Evolutionary conservation across 2,888 invertebrate species (phyloP).

Genomic region (Epirrhoe alternata): DNA sequence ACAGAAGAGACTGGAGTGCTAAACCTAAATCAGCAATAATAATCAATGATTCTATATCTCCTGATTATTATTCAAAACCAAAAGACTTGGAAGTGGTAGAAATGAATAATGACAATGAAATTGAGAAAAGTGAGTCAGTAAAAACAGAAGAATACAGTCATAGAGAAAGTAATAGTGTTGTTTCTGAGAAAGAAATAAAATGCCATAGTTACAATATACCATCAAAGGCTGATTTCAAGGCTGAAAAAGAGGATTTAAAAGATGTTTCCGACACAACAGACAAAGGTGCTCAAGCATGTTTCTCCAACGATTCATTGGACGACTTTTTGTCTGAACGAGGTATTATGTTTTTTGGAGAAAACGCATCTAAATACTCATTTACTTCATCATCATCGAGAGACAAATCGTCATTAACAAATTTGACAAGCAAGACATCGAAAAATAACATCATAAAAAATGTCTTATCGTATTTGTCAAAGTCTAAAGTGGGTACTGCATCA

Average conservation of each 20-base stretch:
- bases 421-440: constrained; percentile 69
- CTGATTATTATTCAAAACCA: not conserved
- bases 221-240: constrained; percentile 23
- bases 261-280: constrained; percentile 56
- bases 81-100: constrained; percentile 2
- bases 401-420: constrained; percentile 40
- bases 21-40: constrained; percentile 56
- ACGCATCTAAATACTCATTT: constrained; percentile 64
- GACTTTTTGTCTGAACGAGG: constrained; percentile 71
- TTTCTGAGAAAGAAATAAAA: constrained; percentile 65
- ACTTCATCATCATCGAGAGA: constrained; percentile 50
- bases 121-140: constrained; percentile 3
- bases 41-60: constrained; percentile 6
- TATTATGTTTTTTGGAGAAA: constrained; percentile 59
- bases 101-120: not conserved
- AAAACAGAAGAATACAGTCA: not conserved
- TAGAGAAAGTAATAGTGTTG: constrained; percentile 32
- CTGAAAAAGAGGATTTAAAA: not conserved
- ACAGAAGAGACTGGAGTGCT: constrained; percentile 68
- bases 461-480: constrained; percentile 58
- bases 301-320: constrained; percentile 74
- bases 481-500: constrained; percentile 58
- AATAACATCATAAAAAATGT: constrained; percentile 65
- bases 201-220: constrained; percentile 61
- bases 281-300: constrained; percentile 66